Percentiles rank a stretch among this genome's conserved stretches.
Conservation (phyloP, 2,113 vertebrate species). For the Romanogobio albipinnatus region DNA sequence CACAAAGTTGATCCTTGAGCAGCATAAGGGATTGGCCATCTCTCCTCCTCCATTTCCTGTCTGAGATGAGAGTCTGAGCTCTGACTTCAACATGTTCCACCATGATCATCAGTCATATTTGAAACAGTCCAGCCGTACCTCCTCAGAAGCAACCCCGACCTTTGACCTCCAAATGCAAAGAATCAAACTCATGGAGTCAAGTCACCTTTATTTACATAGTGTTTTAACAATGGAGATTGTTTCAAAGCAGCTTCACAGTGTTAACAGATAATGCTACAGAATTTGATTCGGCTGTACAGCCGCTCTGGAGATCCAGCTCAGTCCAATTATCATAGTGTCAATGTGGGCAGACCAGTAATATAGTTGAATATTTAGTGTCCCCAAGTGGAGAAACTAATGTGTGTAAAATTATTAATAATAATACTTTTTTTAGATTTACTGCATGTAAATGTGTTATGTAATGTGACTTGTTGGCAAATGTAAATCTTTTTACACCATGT, state of each 20-base stretch:
- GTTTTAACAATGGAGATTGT: too few species aligned
- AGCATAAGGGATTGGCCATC: background rate
- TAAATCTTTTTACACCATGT: background rate
- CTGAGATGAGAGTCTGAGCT: conserved; percentile 42
- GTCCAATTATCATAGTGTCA: too few species aligned
- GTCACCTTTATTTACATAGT: too few species aligned
- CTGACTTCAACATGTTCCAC: conserved; percentile 37
- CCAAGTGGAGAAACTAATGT: background rate
- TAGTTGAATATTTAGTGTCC: too few species aligned
- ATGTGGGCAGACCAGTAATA: too few species aligned
- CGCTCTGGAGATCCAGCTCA: too few species aligned
- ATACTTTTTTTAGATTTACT: background rate
- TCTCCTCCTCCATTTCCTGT: conserved; percentile 52
- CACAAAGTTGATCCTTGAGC: conserved; percentile 3
- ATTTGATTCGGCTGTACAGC: too few species aligned
- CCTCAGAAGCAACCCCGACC: conserved; percentile 5
- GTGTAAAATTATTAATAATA: background rate
- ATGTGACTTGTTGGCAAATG: background rate
- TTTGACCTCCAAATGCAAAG: conserved; percentile 4
- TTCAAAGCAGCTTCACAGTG: too few species aligned
- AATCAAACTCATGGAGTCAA: background rate
- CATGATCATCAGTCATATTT: background rate
- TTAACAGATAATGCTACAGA: too few species aligned
- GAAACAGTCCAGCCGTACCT: background rate
- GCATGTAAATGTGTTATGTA: background rate